phyloP scores from a whole-genome alignment of 2,797 vertebrate species.

The Acipenser oxyrinchus region DNA sequence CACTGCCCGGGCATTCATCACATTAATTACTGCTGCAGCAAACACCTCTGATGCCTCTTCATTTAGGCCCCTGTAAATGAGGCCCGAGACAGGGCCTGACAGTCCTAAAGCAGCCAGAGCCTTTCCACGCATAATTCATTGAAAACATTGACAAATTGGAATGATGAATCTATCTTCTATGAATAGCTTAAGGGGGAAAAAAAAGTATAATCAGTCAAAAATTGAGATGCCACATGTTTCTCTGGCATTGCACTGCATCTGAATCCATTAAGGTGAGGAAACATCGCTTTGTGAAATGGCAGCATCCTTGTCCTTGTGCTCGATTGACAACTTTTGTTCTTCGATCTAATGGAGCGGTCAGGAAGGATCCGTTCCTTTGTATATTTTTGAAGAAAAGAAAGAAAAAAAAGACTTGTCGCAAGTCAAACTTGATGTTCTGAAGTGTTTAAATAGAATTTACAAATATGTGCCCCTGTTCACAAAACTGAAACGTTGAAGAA shows the following conservation, averaged over 20 bases:
- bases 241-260: slow-evolving; percentile 63
- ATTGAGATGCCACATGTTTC: slow-evolving; percentile 84
- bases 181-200: slow-evolving; percentile 80
- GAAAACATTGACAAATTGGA: slow-evolving; percentile 99
- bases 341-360: slow-evolving; percentile 83
- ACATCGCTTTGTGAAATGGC: slow-evolving; percentile 61
- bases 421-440: too few relatives aligned
- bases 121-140: slow-evolving; percentile 94
- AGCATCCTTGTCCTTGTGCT: slow-evolving; percentile 43
- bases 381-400: slow-evolving; percentile 48
- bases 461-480: too few relatives aligned
- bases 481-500: too few relatives aligned
- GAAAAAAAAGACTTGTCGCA: too few relatives aligned
- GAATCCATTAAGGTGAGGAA: slow-evolving; percentile 85
- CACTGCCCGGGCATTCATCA: slow-evolving; percentile 87
- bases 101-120: slow-evolving; percentile 77
- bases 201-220: slow-evolving; percentile 99
- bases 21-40: slow-evolving; percentile 87
- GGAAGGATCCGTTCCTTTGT: slow-evolving; percentile 63
- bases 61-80: slow-evolving; percentile 95
- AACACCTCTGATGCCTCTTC: slow-evolving; percentile 93
- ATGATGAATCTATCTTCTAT: slow-evolving; percentile 99
- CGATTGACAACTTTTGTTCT: slow-evolving; percentile 84
- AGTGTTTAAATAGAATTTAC: too few relatives aligned
- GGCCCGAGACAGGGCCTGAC: slow-evolving; percentile 88